Conservation (phyloP, 2,113 vertebrate genomes). For the Tachysurus fulvidraco region DNA sequence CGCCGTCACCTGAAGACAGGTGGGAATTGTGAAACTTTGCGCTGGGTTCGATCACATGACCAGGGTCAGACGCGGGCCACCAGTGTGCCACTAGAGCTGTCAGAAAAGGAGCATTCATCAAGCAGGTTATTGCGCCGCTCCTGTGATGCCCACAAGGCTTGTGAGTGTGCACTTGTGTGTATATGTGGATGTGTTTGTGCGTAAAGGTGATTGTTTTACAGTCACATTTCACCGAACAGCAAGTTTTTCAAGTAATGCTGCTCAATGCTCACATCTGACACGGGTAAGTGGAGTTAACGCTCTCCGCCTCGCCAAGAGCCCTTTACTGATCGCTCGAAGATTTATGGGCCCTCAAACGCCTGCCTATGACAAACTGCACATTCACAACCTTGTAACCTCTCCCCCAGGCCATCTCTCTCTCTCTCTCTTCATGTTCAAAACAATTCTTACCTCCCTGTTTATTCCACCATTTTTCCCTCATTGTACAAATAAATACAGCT, state of each 20-base stretch:
- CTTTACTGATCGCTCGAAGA: conserved; percentile 68
- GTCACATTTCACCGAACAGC: conserved; percentile 64
- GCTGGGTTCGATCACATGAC: conserved; percentile 78
- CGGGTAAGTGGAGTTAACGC: conserved; percentile 64
- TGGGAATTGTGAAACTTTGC: conserved; percentile 74
- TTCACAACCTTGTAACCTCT: conserved; percentile 69
- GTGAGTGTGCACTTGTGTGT: conserved; percentile 24
- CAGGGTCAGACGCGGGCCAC: conserved; percentile 73
- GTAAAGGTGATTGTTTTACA: conserved; percentile 68
- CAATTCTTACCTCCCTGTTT: background rate
- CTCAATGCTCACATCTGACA: conserved; percentile 53
- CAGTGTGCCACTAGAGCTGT: conserved; percentile 71
- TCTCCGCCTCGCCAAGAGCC: conserved; percentile 66
- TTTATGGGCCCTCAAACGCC: conserved; percentile 65
- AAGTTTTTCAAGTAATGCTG: conserved; percentile 66
- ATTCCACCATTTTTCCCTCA: background rate
- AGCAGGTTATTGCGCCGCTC: conserved; percentile 69
- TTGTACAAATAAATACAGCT: background rate
- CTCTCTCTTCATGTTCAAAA: background rate
- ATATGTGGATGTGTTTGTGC: conserved; percentile 10
- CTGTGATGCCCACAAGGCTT: conserved; percentile 67
- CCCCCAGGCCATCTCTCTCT: conserved; percentile 44
- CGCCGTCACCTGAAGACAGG: conserved; percentile 78
- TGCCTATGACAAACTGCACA: conserved; percentile 66
- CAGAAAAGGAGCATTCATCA: conserved; percentile 77